These are phyloP conservation scores for Rhopalosiphum nymphaeae DNA, from an alignment of 2,888 invertebrate species.

Conservation along the genomic window DNA sequence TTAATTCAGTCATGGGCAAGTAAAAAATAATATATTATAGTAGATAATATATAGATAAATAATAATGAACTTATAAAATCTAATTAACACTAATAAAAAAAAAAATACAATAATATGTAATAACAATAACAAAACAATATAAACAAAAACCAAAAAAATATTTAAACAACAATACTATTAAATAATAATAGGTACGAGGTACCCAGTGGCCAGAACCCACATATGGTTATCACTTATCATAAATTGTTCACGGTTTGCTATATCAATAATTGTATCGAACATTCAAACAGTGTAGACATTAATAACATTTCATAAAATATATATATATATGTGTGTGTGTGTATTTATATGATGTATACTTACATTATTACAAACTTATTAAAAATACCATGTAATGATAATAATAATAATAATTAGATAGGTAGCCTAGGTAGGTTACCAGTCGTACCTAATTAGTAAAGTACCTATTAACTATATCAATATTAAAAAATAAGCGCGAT, in stretches of 20 bases:
- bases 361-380: no score
- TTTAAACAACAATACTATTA: neutral
- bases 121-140: constrained; percentile 10
- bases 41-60: neutral
- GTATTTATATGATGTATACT: neutral
- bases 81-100: constrained; percentile 4
- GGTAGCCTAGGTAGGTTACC: no score
- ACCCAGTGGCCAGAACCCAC: neutral
- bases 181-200: neutral
- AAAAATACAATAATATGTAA: neutral
- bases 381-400: no score
- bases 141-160: neutral
- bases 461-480: no score
- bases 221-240: constrained; percentile 2
- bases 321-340: no score
- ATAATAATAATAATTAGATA: no score
- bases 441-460: no score
- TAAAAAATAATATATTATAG: neutral
- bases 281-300: neutral
- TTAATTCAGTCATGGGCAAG: neutral
- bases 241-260: neutral
- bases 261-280: neutral
- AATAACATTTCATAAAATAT: neutral
- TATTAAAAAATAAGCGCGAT: no score
- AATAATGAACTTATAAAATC: neutral